Evolutionary conservation across 2,888 invertebrate species (phyloP), one percentile per base, ranked within the genome.

Genomic region (Hydropsyche betteni): DNA sequence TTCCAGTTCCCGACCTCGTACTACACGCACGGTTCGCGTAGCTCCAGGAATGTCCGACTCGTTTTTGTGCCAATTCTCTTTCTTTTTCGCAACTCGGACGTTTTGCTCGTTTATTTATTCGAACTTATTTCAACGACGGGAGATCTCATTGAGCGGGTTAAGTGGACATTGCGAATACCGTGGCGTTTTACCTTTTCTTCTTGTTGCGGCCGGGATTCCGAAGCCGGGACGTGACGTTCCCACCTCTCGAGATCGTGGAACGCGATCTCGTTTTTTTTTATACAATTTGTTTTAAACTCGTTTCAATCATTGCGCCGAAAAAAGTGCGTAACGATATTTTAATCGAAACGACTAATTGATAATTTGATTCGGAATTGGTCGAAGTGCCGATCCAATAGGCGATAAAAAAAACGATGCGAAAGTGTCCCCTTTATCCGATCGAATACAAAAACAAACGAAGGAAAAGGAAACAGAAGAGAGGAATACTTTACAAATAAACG

Each of bases 191-290:
- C 12, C 34, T 34, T 12, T 64, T 64, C 4, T 36, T 34, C 34
- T 36, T 34, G 24, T 58, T 51, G 33, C 16, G 55, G 14, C 10
- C 38, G 16, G 52, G 24, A 76, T 75, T 75, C 75, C 69, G 33
- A 73, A 36, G 73, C 34, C 64, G 61, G 74, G 64, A 78, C 78
- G 78, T 78, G 78, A 76, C 64, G 61, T 78, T 78, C 78, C 78
- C 78, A 78, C 78, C 78, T 75, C 53, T 24, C 55, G 38, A 64
- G 61, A 44, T 36, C 58, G 51, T 12, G 33, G 33, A 71, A 69
- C 69, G 44, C 69, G 24, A 50, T 51, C 58, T 14, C 58, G 58
- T 16, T 24, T 16, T 8, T 58, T 8, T 58, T 24, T 16, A 8
- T 58, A 58, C 16, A 64, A 8, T 64, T 64, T 64, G 24, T 64